Percentiles rank a stretch among this genome's conserved stretches.
Conservation (phyloP, 2,888 invertebrate genomes). For the Ochlodes sylvanus region DNA sequence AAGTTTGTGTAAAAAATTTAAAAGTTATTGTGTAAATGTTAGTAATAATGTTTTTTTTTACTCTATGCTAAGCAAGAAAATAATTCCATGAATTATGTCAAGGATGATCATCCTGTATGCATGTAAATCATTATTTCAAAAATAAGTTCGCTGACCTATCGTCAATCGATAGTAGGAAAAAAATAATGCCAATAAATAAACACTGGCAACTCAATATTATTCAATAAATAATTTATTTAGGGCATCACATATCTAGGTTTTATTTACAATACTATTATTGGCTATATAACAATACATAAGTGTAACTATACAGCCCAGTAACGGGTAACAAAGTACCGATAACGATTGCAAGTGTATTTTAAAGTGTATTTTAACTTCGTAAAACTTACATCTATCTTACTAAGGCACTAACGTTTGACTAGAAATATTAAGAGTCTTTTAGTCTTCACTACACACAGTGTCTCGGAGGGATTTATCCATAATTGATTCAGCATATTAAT, state of each 20-base stretch:
- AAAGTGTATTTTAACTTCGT: constrained; percentile 20
- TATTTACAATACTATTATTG: constrained; percentile 44
- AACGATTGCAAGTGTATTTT: constrained; percentile 27
- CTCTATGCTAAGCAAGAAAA: too few species aligned
- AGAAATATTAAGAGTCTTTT: constrained; percentile 80
- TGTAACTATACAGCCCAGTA: constrained; percentile 55
- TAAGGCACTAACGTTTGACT: constrained; percentile 83
- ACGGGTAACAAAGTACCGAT: constrained; percentile 58
- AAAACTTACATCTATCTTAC: constrained; percentile 26
- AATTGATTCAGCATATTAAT: constrained; percentile 50
- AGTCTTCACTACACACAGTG: constrained; percentile 70
- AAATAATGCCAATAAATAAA: background rate
- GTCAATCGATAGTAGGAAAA: too few species aligned
- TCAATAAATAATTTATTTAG: constrained; percentile 75
- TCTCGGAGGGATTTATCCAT: constrained; percentile 78
- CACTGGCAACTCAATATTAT: constrained; percentile 40
- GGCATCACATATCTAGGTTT: constrained; percentile 40
- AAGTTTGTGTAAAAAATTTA: too few species aligned
- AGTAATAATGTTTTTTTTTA: too few species aligned
- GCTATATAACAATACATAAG: constrained; percentile 50
- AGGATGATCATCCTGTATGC: too few species aligned
- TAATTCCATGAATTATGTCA: too few species aligned
- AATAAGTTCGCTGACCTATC: too few species aligned
- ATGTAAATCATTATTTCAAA: too few species aligned
- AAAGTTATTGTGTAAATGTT: too few species aligned